A percentile compares a stretch with the other conserved stretches of the same genome.
These are phyloP conservation scores for Thaumatotibia leucotreta DNA, from an alignment of 1,140 invertebrate species.

Conservation along the genomic window DNA sequence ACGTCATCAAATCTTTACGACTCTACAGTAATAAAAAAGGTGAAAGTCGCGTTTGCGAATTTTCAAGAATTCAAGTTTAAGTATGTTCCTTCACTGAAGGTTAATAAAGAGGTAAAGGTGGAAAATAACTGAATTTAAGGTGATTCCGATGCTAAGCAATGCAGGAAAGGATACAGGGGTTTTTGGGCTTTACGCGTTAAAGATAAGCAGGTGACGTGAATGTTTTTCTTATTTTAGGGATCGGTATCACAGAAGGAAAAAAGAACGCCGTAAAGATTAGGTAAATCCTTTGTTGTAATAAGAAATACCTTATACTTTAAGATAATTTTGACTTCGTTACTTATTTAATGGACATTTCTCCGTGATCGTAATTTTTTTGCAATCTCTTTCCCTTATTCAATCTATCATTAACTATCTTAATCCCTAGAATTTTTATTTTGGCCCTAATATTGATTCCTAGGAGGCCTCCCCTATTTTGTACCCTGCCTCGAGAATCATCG, in stretches of 20 bases:
- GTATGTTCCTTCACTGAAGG: background rate
- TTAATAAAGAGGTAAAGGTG: background rate
- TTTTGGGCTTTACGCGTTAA: background rate
- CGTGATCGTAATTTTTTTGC: too few species aligned
- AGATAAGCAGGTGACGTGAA: background rate
- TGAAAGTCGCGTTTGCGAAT: background rate
- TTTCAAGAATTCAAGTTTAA: slow-evolving; percentile 9
- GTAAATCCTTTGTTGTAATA: too few species aligned
- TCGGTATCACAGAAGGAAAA: too few species aligned
- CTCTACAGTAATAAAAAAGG: background rate
- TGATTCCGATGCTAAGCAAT: background rate
- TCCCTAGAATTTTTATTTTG: too few species aligned
- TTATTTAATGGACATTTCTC: too few species aligned
- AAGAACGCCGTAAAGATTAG: too few species aligned
- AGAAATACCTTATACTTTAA: too few species aligned
- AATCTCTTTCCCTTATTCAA: too few species aligned
- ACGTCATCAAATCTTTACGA: background rate
- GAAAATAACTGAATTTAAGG: background rate
- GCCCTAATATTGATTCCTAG: too few species aligned
- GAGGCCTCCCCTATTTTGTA: too few species aligned
- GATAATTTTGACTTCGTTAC: too few species aligned
- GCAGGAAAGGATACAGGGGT: background rate
- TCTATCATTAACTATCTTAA: too few species aligned
- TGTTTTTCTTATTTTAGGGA: background rate
- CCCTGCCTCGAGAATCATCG: background rate